Base-by-base conservation (phyloP, 2,797 vertebrate species). In the Morus bassanus region DNA sequence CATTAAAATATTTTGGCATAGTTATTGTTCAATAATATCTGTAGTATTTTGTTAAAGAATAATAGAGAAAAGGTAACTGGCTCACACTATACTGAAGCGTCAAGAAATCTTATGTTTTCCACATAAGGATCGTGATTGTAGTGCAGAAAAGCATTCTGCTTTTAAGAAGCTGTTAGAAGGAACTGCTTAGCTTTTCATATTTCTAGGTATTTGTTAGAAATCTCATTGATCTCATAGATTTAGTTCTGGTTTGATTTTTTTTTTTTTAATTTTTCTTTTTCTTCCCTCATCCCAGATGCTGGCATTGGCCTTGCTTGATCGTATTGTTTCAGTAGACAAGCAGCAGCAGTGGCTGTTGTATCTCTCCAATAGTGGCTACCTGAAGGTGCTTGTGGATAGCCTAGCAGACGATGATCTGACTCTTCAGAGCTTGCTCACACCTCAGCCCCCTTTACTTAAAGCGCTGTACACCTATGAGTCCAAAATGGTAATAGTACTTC, bases 401-500 rank as follows among this genome's bases (percentile, higher is more conserved):
- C 96, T 99, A 63, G 98, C 98, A 43, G 99, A 99, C 91, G 99
- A 99, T 17, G 99, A 99, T 31, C 95, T 33, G 1, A 98, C 98
- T 76, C 97, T 99, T 57, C 99, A 99, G 98, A 98, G 98, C 88
- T 97, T 99, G 60, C 99, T 99, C n/a, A 97, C 97, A 2, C 99
- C 99, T 48, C 99, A 99, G 92, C 98, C 99, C 2, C 99, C 99
- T 7, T 97, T 99, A n/a, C 98, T 99, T 89, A 99, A 99, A 97
- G 99, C 99, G 0, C 97, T 99, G 25, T 99, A 99, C 96, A 99
- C 99, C 74, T 99, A 99, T 1, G 99, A 99, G 95, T 99, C 99
- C 96, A 99, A 99, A 98, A 99, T 99, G 99, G 99, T 99, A 98
- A 98, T 95, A 60, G 19, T 45, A 33, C 48, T 83, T 91, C 16